Conservation (phyloP, 37 sponge, comb jelly and placozoan genomes). For the Theonella swinhoei region DNA sequence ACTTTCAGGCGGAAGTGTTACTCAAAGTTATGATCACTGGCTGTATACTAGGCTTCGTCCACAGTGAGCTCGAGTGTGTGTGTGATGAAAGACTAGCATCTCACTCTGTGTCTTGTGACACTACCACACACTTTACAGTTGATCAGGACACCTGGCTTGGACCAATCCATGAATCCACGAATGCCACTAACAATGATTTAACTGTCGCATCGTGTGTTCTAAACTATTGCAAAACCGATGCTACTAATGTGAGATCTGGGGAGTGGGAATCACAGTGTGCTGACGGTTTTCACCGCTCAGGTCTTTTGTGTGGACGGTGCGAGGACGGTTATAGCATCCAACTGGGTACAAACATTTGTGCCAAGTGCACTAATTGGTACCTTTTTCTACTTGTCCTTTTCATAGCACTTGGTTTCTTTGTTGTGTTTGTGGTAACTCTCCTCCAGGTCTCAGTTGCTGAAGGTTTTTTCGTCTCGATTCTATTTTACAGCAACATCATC, state of each 20-base stretch:
- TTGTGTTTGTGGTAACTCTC: slow-evolving; percentile 22
- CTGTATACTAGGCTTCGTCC: background rate
- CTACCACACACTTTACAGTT: background rate
- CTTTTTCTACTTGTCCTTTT: slow-evolving; percentile 1
- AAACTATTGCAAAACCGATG: slow-evolving; percentile 19
- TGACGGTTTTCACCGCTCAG: background rate
- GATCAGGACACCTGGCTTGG: background rate
- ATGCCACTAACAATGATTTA: background rate
- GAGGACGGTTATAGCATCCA: slow-evolving; percentile 8
- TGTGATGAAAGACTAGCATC: background rate
- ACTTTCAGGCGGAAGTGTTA: background rate
- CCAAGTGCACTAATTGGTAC: slow-evolving; percentile 8
- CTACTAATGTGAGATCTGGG: background rate
- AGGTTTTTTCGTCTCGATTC: slow-evolving; percentile 26
- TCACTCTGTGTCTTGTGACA: background rate
- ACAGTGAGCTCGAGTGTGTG: background rate
- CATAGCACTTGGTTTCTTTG: slow-evolving; percentile 23
- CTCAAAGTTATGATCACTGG: background rate
- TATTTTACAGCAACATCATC: slow-evolving; percentile 42
- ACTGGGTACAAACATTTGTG: slow-evolving; percentile 17
- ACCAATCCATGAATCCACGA: background rate
- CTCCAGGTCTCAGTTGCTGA: slow-evolving; percentile 34
- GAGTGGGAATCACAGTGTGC: slow-evolving; percentile 20
- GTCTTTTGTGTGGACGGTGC: slow-evolving; percentile 37
- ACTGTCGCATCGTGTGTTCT: background rate